Base-by-base conservation (phyloP, 2,113 vertebrate species). In the Phalacrocorax pelagicus region DNA sequence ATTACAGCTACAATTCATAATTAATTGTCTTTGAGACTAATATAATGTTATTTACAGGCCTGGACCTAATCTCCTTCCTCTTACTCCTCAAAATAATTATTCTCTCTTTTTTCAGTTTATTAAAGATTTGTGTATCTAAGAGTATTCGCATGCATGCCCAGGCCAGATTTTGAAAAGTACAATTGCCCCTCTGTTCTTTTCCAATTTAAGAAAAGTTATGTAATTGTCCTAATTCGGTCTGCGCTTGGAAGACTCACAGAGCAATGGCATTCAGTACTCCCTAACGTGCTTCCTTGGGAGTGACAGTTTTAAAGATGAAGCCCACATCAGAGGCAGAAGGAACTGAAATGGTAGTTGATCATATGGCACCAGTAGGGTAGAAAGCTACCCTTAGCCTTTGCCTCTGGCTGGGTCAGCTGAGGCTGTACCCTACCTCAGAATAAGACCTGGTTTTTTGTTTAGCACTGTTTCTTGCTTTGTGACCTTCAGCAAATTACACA, bases 21-120 rank as follows among this genome's bases (percentile, higher is more conserved):
- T 97, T 98, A 97, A 97, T 97, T 97, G 96, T 97, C 97, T 93
- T 97, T 91, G 90, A 97, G 71, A 93, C 93, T 95, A 94, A 96
- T 94, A 95, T 82, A 93, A 93, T 97, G 97, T 97, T 90, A 97
- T 96, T 97, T 97, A 94, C 85, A 93, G 94, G 85, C 69, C 15
- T 96, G 87, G 93, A 94, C 86, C 12, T 92, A 96, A 97, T 95
- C 94, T 95, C 83, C 58, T 57, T 96, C 90, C 94, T 97, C 90
- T 96, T 96, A 96, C 86, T 97, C 93, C 91, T 94, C 95, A 91
- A 97, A 97, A 86, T 95, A 96, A 91, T 94, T 88, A 77, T 93
- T 95, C 14, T 17, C 72, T 91, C 47, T 71, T 90, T 96, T 83
- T 91, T 62, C 42, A 47, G 58, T 89, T 96, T 92, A 80, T 87